A percentile compares a stretch with the other conserved stretches of the same genome.
Conservation (phyloP, 2,888 invertebrate genomes). For the Trissolcus japonicus region DNA sequence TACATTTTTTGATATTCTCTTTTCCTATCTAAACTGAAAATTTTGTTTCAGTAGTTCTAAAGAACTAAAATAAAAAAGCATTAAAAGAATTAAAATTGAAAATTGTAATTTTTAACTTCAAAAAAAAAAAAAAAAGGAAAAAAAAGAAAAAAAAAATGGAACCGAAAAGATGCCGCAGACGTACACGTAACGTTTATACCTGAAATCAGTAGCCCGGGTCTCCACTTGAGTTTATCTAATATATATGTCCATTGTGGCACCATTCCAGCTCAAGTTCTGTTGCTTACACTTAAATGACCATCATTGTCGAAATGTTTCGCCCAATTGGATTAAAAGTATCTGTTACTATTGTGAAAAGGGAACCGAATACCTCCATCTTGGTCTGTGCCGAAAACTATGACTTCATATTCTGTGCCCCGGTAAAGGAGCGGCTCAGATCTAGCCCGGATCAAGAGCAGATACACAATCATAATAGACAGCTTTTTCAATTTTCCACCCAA, state of each 20-base stretch:
- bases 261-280: conserved; percentile 51
- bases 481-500: conserved; percentile 52
- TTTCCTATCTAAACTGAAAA: too few relatives aligned
- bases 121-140: not conserved
- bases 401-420: conserved; percentile 34
- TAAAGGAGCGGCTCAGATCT: conserved; percentile 20
- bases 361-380: conserved; percentile 47
- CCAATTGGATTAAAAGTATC: conserved; percentile 76
- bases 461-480: conserved; percentile 35
- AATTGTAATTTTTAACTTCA: too few relatives aligned
- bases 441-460: conserved; percentile 29
- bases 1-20: too few relatives aligned
- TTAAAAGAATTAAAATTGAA: too few relatives aligned
- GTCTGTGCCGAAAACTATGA: conserved; percentile 44
- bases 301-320: conserved; percentile 62
- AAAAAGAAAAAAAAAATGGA: not conserved
- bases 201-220: conserved; percentile 59
- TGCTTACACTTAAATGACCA: conserved; percentile 48
- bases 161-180: conserved; percentile 67
- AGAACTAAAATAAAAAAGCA: too few relatives aligned
- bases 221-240: conserved; percentile 66
- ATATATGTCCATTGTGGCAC: conserved; percentile 66
- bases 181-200: conserved; percentile 61
- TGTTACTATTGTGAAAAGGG: conserved; percentile 72
- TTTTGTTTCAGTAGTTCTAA: too few relatives aligned